Conservation (phyloP, 64 coral and sea anemone species). For the Dendronephthya gigantea region DNA sequence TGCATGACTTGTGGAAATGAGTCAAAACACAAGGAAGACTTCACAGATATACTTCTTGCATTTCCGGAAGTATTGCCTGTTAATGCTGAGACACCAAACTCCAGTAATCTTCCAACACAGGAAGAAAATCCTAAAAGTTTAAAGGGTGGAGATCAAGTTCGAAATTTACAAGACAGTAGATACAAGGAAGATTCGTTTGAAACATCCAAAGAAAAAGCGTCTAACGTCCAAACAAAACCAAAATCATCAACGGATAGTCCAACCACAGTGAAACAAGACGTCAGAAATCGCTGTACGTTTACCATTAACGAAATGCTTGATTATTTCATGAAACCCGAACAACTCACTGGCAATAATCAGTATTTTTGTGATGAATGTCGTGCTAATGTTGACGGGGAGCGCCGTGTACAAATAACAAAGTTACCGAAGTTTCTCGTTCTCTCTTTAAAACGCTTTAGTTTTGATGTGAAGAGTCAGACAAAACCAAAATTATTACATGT, state of each 20-base stretch:
- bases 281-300: slow-evolving; percentile 17
- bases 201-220: slow-evolving; percentile 31
- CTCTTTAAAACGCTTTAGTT: slow-evolving; percentile 80
- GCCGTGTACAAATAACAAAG: slow-evolving; percentile 67
- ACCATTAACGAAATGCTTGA: slow-evolving; percentile 45
- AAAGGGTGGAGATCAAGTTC: slow-evolving; percentile 57
- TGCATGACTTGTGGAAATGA: slow-evolving; percentile 2
- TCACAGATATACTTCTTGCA: neutral
- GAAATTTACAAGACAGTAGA: slow-evolving; percentile 41
- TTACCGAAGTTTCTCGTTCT: slow-evolving; percentile 65
- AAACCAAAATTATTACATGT: slow-evolving; percentile 79
- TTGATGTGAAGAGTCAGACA: slow-evolving; percentile 60
- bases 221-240: slow-evolving; percentile 18
- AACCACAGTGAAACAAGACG: neutral
- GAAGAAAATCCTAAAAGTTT: slow-evolving; percentile 44
- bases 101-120: neutral
- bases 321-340: slow-evolving; percentile 85
- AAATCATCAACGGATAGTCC: neutral
- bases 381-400: slow-evolving; percentile 66
- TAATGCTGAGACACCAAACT: neutral
- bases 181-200: slow-evolving; percentile 22
- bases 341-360: slow-evolving; percentile 63
- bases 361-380: slow-evolving; percentile 82
- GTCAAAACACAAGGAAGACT: slow-evolving; percentile 3
- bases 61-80: neutral